phyloP scores from a whole-genome alignment of 2,888 invertebrate genomes.

The Trichopria drosophilae region DNA sequence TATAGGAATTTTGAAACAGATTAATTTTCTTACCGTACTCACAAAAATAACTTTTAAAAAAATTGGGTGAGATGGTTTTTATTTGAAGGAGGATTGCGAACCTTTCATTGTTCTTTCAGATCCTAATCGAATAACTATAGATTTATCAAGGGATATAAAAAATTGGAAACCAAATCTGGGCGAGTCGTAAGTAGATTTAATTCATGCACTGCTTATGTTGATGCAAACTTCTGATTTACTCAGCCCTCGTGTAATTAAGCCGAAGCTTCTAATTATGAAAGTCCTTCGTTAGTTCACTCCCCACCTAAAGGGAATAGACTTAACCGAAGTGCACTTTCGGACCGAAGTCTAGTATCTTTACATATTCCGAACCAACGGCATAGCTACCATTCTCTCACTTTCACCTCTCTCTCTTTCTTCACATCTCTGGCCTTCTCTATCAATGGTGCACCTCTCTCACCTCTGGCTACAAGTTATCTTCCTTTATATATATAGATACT shows the following conservation, averaged over 20 bases:
- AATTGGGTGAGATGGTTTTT: too few relatives aligned
- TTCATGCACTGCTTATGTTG: too few relatives aligned
- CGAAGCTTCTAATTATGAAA: constrained; percentile 50
- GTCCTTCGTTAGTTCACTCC: constrained; percentile 46
- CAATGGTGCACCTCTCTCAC: not conserved
- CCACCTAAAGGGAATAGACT: constrained; percentile 37
- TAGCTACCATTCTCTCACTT: constrained; percentile 3
- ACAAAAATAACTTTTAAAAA: too few relatives aligned
- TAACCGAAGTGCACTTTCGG: constrained; percentile 9
- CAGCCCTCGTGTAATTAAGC: constrained; percentile 45
- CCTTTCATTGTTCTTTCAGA: too few relatives aligned
- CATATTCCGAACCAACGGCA: not conserved
- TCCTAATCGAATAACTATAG: too few relatives aligned
- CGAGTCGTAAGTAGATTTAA: too few relatives aligned
- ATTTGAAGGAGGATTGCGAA: too few relatives aligned
- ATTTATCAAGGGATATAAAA: too few relatives aligned
- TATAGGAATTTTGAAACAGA: too few relatives aligned
- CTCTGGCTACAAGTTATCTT: constrained; percentile 3
- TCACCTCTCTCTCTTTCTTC: constrained; percentile 2
- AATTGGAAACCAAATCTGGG: too few relatives aligned
- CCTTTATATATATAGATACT: too few relatives aligned
- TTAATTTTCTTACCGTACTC: too few relatives aligned
- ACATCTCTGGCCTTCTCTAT: constrained; percentile 4
- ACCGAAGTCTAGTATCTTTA: constrained; percentile 6
- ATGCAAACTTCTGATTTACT: constrained; percentile 44